Base-by-base conservation (phyloP, 2,888 invertebrate genomes). In the Brachyopa scutellaris region DNA sequence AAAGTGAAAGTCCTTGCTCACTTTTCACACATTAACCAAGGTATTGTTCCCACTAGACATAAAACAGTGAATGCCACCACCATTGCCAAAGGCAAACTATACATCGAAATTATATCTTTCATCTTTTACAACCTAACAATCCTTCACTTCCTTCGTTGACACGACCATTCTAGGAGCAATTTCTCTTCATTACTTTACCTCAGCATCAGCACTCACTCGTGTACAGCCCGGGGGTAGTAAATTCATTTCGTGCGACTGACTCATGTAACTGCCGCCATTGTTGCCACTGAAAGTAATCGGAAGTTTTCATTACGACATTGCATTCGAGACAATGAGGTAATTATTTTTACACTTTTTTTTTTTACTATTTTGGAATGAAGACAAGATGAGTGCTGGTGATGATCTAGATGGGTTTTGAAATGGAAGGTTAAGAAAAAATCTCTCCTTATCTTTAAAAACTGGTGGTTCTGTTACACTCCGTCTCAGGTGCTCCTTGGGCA, bases 121-220 rank as follows among this genome's bases (percentile, higher is more conserved):
- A 78, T 78, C 78, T 78, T 51, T 70, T 57, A 31, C 15, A 66
- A 59, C 11, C 47, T 13, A 67, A 55, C 53, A 61, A 73, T 77
- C 59, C 66, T 61, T 73, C 61, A 61, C 47, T 47, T 69, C 49
- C 55, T 36, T 47, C 26, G 33, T 51, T 64, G 40, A 77, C 47
- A 42, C 19, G n/a, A 33, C 53, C 29, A 57, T 72, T 72, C 57
- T 42, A 66, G 53, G 45, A 79, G 53, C 66, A 73, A 67, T 73
- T 79, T 67, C 73, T 73, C 79, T 79, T 79, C 67, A 79, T 79
- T 73, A 73, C 79, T 73, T 79, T 55, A 79, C 79, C 79, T 79
- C 73, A 79, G n/a, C n/a, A n/a, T n/a, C n/a, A n/a, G n/a, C n/a
- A n/a, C n/a, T n/a, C n/a, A 59, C 66, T 53, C 45, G 66, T 40